Evolutionary conservation across 2,113 vertebrate species (phyloP), one percentile per base, ranked within the genome.

Genomic region (Bostrychus sinensis): DNA sequence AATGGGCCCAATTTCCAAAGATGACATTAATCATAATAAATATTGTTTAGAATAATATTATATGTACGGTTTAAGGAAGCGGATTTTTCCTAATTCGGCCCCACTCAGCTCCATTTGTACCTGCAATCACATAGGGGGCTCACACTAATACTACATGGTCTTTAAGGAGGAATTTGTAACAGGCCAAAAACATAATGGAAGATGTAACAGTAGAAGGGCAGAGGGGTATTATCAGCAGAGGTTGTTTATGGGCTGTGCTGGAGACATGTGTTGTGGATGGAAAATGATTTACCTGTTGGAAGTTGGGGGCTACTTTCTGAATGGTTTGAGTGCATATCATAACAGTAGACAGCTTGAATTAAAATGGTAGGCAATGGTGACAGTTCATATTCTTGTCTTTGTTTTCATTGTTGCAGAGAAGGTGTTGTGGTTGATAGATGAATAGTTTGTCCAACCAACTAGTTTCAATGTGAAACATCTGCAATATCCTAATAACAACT

Each of bases 141-240:
- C 65, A 70, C 7, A 41, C 39, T 48, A 75, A 60, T 83, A 38
- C 64, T 55, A 56, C 8, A 54, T 45, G 39, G 61, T 53, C 62
- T 78, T 42, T 76, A 37, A 22, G 10, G 38, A 58, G 61, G 25
- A 63, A 43, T 84, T 70, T 74, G 23, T n/a, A 54, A 45, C 58
- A 80, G 75, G 74, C 4, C 38, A 48, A 81, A 73, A 53, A 68
- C 62, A 66, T 72, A 75, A 70, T 70, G 65, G 58, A 58, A 55
- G 60, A 73, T 63, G 56, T 45, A 39, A 76, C 50, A 62, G 45
- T 11, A 48, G 43, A 13, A 42, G 55, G 19, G 25, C 41, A 48
- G 32, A 39, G 53, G 39, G 30, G 45, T 14, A 54, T 70, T 38
- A 59, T 74, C 45, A 56, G 66, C 20, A 32, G 36, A 37, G 42